Base-by-base conservation (phyloP, 2,888 invertebrate genomes). In the Hemicrepidius hirtus region DNA sequence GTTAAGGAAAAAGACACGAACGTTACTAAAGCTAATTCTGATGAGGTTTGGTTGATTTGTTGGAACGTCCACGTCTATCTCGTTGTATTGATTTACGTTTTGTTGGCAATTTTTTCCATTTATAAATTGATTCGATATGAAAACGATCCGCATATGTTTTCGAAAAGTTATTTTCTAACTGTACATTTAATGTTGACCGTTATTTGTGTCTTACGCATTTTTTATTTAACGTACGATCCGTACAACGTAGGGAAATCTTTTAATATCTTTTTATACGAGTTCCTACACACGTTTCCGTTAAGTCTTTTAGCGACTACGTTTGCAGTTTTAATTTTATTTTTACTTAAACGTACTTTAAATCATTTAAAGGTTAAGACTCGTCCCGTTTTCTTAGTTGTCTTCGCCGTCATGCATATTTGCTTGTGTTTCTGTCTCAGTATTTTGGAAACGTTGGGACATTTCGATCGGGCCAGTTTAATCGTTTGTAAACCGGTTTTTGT, bases 51-150 rank as follows among this genome's bases (percentile, higher is more conserved):
- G 93, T 91, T 93, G 0, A 92, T 95, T 77, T 96, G 95, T 0
- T 97, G 97, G 97, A 95, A 96, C 81, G 91, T 97, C 7, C 97
- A 97, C 84, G 93, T 97, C 4, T 97, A 97, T 87, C 87, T 95
- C 44, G 94, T 95, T 0, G 97, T 96, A 0, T 92, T 94, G 13
- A 90, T 95, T 82, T 97, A 97, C 84, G 93, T 95, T 0, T 88
- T 96, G 10, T 87, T 97, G 80, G 95, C 96, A 0, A 90, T 95
- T 0, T 95, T 94, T 84, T 95, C 95, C 20, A 92, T 96, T 72
- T 93, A 95, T 82, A 95, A 96, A 86, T 91, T 97, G 76, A 91
- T 97, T 53, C 92, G 96, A 64, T 94, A 96, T 85, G 94, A 95
- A 86, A 93, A 94, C 82, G 92, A 94, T 79, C 94, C 95, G 5